These are phyloP conservation scores for Holacanthella duospinosa DNA, from an alignment of 2,888 invertebrate genomes.

Conservation along the genomic window DNA sequence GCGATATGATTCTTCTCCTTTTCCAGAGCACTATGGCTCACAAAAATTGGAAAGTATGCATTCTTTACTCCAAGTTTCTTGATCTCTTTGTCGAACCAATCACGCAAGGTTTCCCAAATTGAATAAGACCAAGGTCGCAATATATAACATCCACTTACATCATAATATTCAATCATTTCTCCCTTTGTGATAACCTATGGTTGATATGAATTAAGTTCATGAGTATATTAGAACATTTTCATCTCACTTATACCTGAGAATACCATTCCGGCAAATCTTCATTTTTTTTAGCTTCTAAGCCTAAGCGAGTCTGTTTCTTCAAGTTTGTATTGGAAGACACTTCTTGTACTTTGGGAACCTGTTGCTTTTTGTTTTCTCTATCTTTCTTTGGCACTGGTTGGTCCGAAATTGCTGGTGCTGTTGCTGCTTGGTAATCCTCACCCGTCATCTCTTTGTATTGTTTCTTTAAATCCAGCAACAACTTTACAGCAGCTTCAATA, in stretches of 20 bases:
- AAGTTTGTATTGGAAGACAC: conserved; percentile 27
- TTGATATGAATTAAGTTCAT: neutral
- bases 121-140: conserved; percentile 92
- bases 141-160: conserved; percentile 98
- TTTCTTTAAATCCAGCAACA: conserved; percentile 58
- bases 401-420: conserved; percentile 12
- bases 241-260: conserved; percentile 58
- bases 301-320: conserved; percentile 87
- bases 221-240: neutral
- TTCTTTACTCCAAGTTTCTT: conserved; percentile 88
- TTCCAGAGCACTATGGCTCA: conserved; percentile 78
- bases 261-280: conserved; percentile 96
- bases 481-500: conserved; percentile 50
- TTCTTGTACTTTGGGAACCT: conserved; percentile 22
- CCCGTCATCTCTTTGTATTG: conserved; percentile 53
- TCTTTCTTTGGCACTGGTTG: conserved; percentile 11
- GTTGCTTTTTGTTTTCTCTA: neutral
- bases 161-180: conserved; percentile 98
- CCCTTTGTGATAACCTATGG: conserved; percentile 66
- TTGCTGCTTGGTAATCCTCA: conserved; percentile 19
- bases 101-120: conserved; percentile 85
- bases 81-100: conserved; percentile 75
- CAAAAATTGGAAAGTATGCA: conserved; percentile 97
- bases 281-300: conserved; percentile 84
- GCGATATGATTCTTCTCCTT: conserved; percentile 94